Evolutionary conservation across 2,888 invertebrate species (phyloP), one percentile per base, ranked within the genome.

Genomic region (Hirtodrosophila confusa): DNA sequence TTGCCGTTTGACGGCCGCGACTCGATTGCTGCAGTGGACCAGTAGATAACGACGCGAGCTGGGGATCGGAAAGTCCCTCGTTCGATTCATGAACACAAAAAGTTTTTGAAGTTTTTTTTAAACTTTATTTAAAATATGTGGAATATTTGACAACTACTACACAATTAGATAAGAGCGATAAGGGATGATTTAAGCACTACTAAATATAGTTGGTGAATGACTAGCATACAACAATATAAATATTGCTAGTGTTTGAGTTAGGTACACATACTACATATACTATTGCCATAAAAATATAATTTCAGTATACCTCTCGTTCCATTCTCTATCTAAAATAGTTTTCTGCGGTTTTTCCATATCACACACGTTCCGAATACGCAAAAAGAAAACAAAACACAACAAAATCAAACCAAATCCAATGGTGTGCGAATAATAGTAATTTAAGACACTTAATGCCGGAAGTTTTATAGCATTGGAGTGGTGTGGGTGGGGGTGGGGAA

Each of bases 61-160:
- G 73, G 56, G 64, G 71, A 79, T 71, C 89, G 86, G 82, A 74
- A 88, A 78, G 83, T 84, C 85, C 77, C 6, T 9, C 4, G 75
- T 66, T 75, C 72, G 11, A 72, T 40, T 39, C 62, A 3, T 1
- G 33, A n/a, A 10, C 0, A 0, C 4, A n/a, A 31, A 8, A 17
- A 5, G 3, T 23, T 9, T 31, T 35, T 35, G 8, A 0, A 7
- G 2, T 37, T 17, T 27, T 40, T 37, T 37, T 49, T 9, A 36
- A 31, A 31, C 31, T 31, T 57, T 69, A 69, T 76, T 75, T 55
- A 43, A 75, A 45, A 60, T 48, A 43, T 48, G 23, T 60, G 39
- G 43, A 37, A 44, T 39, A 24, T 40, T 60, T 48, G 24, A 40
- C 36, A 55, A 58, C 55, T 44, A 65, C 66, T 67, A 63, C 61